phyloP scores from a whole-genome alignment of 2,113 vertebrate genomes.

The Myotis davidii region DNA sequence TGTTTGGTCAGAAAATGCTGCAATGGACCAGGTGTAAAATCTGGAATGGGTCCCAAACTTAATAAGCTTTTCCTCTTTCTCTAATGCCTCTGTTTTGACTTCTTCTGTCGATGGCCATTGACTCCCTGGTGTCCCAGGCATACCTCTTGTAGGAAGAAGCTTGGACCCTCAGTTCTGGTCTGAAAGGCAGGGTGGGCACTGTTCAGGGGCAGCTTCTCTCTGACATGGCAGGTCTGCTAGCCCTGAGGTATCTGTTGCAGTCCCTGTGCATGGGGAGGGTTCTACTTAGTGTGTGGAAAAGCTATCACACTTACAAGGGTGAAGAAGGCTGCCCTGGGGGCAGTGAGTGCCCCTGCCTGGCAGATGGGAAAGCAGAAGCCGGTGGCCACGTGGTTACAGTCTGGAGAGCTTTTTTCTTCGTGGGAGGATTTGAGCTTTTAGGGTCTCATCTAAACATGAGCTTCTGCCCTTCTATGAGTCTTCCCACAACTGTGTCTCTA shows the following conservation, averaged over 20 bases:
- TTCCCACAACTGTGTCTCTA: not conserved
- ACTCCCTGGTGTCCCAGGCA: no score
- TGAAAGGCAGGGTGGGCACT: accelerated
- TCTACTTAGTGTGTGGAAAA: not conserved
- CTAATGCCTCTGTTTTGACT: constrained; percentile 7
- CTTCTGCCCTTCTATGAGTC: not conserved
- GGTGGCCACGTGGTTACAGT: accelerated
- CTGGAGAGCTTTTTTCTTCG: not conserved
- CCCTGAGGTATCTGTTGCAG: not conserved
- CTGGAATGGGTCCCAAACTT: constrained; percentile 17
- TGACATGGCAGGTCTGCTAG: not conserved
- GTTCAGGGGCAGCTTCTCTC: accelerated
- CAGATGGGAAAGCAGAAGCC: not conserved
- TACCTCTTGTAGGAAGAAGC: not conserved
- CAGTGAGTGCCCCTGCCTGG: accelerated
- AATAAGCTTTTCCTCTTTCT: constrained; percentile 37
- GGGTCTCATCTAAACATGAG: not conserved
- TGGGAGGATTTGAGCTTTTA: not conserved
- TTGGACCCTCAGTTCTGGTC: not conserved
- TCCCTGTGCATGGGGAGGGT: not conserved
- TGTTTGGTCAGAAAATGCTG: constrained; percentile 13
- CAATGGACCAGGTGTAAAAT: constrained; percentile 52
- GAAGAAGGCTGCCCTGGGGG: not conserved
- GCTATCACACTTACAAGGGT: not conserved
- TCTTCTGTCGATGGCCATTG: accelerated